phyloP scores from a whole-genome alignment of 2,888 invertebrate genomes.

The Nephrotoma guestfalica region DNA sequence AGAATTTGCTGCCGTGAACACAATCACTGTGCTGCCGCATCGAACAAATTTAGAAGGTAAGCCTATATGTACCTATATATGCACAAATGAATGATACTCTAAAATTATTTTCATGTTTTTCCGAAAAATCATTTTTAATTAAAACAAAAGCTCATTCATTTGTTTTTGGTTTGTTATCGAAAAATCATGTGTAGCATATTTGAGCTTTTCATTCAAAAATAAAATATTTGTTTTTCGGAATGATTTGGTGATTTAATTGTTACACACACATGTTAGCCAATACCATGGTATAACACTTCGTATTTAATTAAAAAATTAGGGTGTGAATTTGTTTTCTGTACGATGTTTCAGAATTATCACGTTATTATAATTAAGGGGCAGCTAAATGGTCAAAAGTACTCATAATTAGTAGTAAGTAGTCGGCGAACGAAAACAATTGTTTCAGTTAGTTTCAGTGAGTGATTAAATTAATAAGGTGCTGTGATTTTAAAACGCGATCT shows the following conservation, averaged over 20 bases:
- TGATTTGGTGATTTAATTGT: background rate
- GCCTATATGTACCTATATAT: background rate
- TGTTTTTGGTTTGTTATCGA: background rate
- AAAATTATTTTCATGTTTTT: background rate
- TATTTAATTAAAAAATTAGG: background rate
- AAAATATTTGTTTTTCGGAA: background rate
- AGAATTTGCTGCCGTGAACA: slow-evolving; percentile 42
- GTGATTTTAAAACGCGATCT: too few species aligned
- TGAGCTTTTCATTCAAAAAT: background rate
- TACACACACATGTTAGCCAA: background rate
- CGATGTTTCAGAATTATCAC: too few species aligned
- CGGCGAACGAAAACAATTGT: too few species aligned
- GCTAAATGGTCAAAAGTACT: too few species aligned
- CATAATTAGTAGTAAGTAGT: too few species aligned
- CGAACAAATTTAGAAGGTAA: slow-evolving; percentile 38
- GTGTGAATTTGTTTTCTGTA: background rate
- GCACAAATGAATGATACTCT: background rate
- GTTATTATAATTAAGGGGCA: too few species aligned
- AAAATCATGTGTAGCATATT: background rate
- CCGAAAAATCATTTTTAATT: background rate
- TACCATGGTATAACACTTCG: background rate
- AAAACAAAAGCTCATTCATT: background rate
- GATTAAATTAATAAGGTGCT: too few species aligned
- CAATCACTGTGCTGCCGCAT: slow-evolving; percentile 48
- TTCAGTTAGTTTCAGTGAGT: too few species aligned